Base-by-base conservation (phyloP, 1,140 invertebrate species). In the Diuraphis noxia region DNA sequence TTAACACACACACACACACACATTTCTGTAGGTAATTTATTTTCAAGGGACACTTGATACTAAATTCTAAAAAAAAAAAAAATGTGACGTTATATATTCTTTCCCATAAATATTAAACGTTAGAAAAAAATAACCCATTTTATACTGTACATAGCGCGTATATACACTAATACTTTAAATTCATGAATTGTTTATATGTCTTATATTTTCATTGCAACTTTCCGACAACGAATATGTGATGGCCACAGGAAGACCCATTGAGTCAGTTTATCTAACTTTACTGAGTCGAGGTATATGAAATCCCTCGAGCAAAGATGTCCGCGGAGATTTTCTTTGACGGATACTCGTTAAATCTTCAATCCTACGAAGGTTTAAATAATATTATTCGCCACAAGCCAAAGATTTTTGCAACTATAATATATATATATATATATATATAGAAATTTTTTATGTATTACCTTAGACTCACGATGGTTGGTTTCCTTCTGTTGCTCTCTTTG, bases 111-210 rank as follows among this genome's bases (percentile, higher is more conserved):
- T 88, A 63, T 88, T 88, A 88, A 88, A 88, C 52, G 86, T 40
- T 40, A 40, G 86, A 63, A 52, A 88, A 87, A 63, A 88, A 88
- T 30, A 88, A 56, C 36, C 34, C 34, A 56, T 87, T 56, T 56
- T 87, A 52, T 87, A 36, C 84, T 17, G 36, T 87, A 40, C 30
- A 56, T 43, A 41, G 34, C n/a, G 40, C 40, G 40, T 84, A 84
- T 56, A 87, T 63, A 88, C n/a, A 63, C 7, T 30, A 36, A 88
- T 40, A 56, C 25, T 88, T 63, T 88, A 88, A 63, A 88, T 88
- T 88, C 86, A 88, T 88, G 86, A 88, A 88, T 88, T 88, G 49
- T 88, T 88, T 88, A 88, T 88, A 88, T 38, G 86, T 88, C 86
- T 88, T 88, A 38, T 63, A 30, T 30, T 38, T 40, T 88, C 86